Evolutionary conservation across 1,140 invertebrate species (phyloP), one percentile per base, ranked within the genome.

Genomic region (Drosophila tropicalis): DNA sequence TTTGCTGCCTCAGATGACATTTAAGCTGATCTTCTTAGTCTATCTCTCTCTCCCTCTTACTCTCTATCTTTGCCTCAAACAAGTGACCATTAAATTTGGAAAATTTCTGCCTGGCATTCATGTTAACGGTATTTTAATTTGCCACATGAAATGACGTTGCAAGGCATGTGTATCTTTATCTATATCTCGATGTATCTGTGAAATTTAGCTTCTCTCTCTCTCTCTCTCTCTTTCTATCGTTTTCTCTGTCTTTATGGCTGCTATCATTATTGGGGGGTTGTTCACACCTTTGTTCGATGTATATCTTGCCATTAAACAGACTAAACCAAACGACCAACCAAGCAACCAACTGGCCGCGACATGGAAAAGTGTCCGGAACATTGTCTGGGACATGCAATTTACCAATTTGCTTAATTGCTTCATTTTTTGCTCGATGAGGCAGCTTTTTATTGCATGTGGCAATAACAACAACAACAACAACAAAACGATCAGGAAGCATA

Each of bases 331-430:
- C 40, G 58, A 55, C 36, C 67, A 75, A 60, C 29, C 6, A 39
- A 39, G 39, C 40, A 62, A 47, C 36, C 64, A 72, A 55, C 29
- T 47, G 12, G n/a, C 51, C 64, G 39, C 62, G 70, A 83, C 57
- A 68, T 62, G 62, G 36, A 32, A 68, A 70, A 70, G 69, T 68
- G 72, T 70, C 63, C 62, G 72, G 65, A 65, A 82, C 55, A 83
- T 22, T 71, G 77, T 72, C 40, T 47, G 60, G 66, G 41, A 77
- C 82, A 85, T 87, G 79, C 79, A 86, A 87, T 86, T 86, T 87
- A 79, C 61, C 83, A 86, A 87, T 86, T 86, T 87, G 66, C 71
- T 86, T 86, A 82, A 86, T 86, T 87, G 83, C 64, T 62, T 66
- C 79, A 64, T 67, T 87, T 87, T 82, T 67, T 25, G 64, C 78